Evolutionary conservation across 1,140 invertebrate species (phyloP).

Genomic region (Euura saliciscinereae): DNA sequence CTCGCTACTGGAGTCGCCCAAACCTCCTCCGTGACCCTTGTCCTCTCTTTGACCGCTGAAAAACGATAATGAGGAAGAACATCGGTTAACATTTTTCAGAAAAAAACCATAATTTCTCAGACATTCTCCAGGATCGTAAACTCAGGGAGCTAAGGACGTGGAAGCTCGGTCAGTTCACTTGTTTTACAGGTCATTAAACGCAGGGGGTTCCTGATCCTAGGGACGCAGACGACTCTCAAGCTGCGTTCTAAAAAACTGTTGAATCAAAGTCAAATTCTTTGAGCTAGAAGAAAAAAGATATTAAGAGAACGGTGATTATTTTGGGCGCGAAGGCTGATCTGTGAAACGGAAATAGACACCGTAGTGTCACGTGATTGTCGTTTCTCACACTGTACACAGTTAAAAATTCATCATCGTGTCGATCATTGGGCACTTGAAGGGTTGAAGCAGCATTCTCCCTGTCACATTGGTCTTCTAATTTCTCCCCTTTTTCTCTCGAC

Average conservation of each 20-base stretch:
- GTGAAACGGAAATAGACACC: no score
- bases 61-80: slow-evolving; percentile 28
- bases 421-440: no score
- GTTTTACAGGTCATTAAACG: slow-evolving; percentile 60
- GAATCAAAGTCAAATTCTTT: not conserved
- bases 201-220: slow-evolving; percentile 41
- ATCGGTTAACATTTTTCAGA: no score
- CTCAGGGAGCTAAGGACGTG: slow-evolving; percentile 31
- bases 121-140: slow-evolving; percentile 32
- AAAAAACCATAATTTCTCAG: slow-evolving; percentile 35
- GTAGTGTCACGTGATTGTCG: not conserved
- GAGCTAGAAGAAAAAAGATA: slow-evolving; percentile 28
- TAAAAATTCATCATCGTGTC: no score
- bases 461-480: not conserved
- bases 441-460: no score
- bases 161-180: no score
- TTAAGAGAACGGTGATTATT: no score
- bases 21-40: slow-evolving; percentile 48
- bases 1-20: slow-evolving; percentile 55
- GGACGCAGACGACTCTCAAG: no score
- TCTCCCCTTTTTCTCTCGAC: not conserved
- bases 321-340: no score
- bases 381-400: not conserved
- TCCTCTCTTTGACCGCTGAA: slow-evolving; percentile 54
- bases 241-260: slow-evolving; percentile 46